Evolutionary conservation across 2,113 vertebrate species (phyloP).

Genomic region (Zapus hudsonius): DNA sequence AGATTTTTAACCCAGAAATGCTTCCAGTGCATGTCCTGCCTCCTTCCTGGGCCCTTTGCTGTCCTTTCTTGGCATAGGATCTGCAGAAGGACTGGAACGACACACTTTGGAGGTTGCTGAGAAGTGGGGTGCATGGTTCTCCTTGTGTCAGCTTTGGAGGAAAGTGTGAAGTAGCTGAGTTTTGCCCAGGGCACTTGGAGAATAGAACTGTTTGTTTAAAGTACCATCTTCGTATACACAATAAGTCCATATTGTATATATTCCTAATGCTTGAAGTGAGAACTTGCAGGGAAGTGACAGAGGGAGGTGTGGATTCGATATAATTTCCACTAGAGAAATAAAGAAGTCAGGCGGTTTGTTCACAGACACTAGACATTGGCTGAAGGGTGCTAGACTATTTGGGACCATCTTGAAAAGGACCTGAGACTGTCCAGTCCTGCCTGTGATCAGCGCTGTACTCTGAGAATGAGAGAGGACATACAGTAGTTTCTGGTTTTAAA

Average conservation of each 20-base stretch:
- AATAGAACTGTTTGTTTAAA: constrained; percentile 71
- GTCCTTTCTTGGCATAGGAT: constrained; percentile 57
- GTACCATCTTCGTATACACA: constrained; percentile 65
- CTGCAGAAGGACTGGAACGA: constrained; percentile 56
- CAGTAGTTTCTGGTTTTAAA: constrained; percentile 18
- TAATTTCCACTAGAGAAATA: constrained; percentile 41
- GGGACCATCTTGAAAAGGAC: not conserved
- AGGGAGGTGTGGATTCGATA: constrained; percentile 32
- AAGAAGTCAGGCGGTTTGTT: constrained; percentile 49
- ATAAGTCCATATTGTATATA: constrained; percentile 61
- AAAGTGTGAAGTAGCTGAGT: constrained; percentile 69
- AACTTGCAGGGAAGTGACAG: constrained; percentile 41
- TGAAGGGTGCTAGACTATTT: constrained; percentile 14
- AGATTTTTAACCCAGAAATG: constrained; percentile 36
- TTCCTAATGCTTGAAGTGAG: constrained; percentile 67
- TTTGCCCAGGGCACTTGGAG: constrained; percentile 70
- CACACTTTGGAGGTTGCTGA: constrained; percentile 72
- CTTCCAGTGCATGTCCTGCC: not conserved
- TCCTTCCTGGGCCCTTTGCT: constrained; percentile 41
- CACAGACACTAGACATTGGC: constrained; percentile 56
- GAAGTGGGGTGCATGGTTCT: constrained; percentile 75
- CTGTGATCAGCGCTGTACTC: not conserved
- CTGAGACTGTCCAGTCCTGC: constrained; percentile 49
- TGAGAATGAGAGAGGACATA: constrained; percentile 58
- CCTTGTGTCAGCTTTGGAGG: constrained; percentile 66